Percentiles rank a stretch among this genome's conserved stretches.
phyloP scores from a whole-genome alignment of 2,888 invertebrate genomes.

The Poecilobothrus nobilitatus region DNA sequence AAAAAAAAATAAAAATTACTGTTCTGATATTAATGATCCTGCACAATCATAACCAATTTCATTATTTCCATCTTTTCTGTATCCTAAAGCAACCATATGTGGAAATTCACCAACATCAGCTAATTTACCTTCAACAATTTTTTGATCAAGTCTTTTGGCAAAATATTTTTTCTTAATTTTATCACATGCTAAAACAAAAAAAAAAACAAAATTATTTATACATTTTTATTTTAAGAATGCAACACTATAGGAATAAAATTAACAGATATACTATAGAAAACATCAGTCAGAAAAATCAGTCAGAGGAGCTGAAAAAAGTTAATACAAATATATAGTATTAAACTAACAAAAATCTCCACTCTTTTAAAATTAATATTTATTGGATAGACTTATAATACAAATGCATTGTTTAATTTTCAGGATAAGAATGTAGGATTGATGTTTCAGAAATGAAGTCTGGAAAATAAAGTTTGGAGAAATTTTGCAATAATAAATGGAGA shows the following conservation, averaged over 20 bases:
- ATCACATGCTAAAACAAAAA: constrained; percentile 17
- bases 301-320: too few relatives aligned
- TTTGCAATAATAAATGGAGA: too few relatives aligned
- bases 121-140: constrained; percentile 33
- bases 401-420: too few relatives aligned
- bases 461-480: too few relatives aligned
- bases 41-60: constrained; percentile 30
- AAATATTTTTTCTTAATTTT: constrained; percentile 12
- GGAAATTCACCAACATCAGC: constrained; percentile 33
- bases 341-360: too few relatives aligned
- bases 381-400: too few relatives aligned
- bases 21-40: constrained; percentile 33
- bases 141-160: constrained; percentile 20
- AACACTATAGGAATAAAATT: constrained; percentile 15
- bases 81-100: constrained; percentile 37
- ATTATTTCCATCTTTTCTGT: constrained; percentile 22
- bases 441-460: too few relatives aligned
- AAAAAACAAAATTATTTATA: background rate
- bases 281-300: too few relatives aligned
- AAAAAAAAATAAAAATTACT: constrained; percentile 27
- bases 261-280: too few relatives aligned
- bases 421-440: too few relatives aligned
- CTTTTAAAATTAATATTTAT: too few relatives aligned
- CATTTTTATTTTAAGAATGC: background rate
- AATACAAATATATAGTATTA: too few relatives aligned